Evolutionary conservation across 2,113 vertebrate species (phyloP), one percentile per base, ranked within the genome.

Genomic region (Patagioenas fasciata): DNA sequence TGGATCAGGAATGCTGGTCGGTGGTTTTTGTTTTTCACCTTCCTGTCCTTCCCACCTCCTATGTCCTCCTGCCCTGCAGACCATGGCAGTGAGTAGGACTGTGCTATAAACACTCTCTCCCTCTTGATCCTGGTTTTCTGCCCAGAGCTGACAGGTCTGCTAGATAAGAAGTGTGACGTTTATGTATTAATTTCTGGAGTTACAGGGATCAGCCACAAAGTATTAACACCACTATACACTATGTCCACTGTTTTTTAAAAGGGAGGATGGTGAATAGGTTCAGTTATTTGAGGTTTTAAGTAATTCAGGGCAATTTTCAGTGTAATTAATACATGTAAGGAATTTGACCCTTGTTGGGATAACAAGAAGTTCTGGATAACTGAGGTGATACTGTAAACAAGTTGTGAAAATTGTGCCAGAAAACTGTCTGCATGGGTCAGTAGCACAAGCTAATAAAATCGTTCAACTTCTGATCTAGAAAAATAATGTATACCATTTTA

Each of bases 261-360:
- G 74, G 34, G 54, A 81, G 36, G 40, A 85, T 1, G 14, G 54
- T 84, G 91, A 90, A 72, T 89, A 87, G 53, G 31, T 92, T 89
- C 73, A 82, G 83, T 81, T 95, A 87, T 82, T 95, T 91, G 91
- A 92, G 66, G 91, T 91, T 97, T 97, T 77, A 87, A 79, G 88
- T 95, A 95, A 94, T 95, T 77, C 70, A 85, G 50, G 58, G 83
- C 62, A 95, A 92, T 95, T 96, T 96, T 96, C 86, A 77, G 19
- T 93, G 91, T 94, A 96, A 97, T 93, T 96, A 95, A 97, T 97
- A 93, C 70, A 75, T 53, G 72, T 87, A 77, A 96, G 70, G 95
- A 96, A 89, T 95, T 91, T 96, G 95, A 94, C 85, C 72, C 67
- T 88, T 93, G 58, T 85, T 66, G 66, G 85, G 94, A 91, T 95